Evolutionary conservation across 2,888 invertebrate species (phyloP), one percentile per base, ranked within the genome.

Genomic region (Pterostichus niger): DNA sequence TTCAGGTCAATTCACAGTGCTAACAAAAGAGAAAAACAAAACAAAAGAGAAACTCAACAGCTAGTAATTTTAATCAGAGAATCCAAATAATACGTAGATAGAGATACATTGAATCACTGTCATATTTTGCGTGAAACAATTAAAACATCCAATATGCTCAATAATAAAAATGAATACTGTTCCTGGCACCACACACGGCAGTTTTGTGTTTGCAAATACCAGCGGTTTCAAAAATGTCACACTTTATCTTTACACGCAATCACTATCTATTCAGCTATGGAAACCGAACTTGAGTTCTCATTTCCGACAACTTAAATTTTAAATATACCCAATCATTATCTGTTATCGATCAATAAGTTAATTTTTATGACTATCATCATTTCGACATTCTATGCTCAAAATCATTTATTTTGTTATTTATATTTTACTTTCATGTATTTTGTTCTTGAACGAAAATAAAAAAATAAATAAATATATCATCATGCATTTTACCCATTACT

Each of bases 81-180:
- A 59, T 59, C 59, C 59, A 59, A 59, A 59, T 59, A 59, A 59
- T 31, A 59, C 59, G 10, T 59, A 59, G 31, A 59, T 59, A 59
- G 59, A 59, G 59, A 31, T 17, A 59, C 59, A 59, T 31, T 59
- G 59, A 59, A 59, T 59, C 31, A 59, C 31, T 59, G 59, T 59
- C 59, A 59, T 59, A 59, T 24, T 59, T 59, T 59, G 59, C 59
- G 59, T 59, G 59, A 59, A 59, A 59, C 59, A 59, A 59, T 59
- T 59, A 59, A 59, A 59, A 59, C 59, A 59, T 59, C 59, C 59
- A 59, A 59, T 31, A 59, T 59, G 59, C 59, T 59, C 59, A 59
- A 59, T 59, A 59, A 59, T 59, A 59, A 59, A 59, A 59, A 59
- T 59, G 59, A 59, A 59, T 11, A 59, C 59, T 24, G 59, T 59